These are phyloP conservation scores for Chelonus formosanus DNA, from an alignment of 2,888 invertebrate genomes.

Conservation along the genomic window DNA sequence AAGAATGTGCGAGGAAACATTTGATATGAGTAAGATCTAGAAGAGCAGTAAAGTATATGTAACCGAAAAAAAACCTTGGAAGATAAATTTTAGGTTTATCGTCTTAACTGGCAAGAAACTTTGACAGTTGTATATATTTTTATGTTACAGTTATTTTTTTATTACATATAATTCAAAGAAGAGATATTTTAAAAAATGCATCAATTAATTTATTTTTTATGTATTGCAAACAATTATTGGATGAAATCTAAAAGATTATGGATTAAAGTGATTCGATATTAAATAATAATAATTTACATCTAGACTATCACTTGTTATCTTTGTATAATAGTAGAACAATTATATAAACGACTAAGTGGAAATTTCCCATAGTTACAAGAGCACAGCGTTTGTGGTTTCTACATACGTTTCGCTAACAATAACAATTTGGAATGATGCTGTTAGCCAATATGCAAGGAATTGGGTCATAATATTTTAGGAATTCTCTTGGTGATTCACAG, in stretches of 20 bases:
- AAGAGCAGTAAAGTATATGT: too few species aligned
- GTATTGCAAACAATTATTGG: too few species aligned
- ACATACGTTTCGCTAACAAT: conserved; percentile 30
- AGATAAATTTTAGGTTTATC: too few species aligned
- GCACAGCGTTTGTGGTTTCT: conserved; percentile 29
- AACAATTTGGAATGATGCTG: conserved; percentile 31
- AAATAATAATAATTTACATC: not conserved
- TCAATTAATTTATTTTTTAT: too few species aligned
- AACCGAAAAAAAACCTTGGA: too few species aligned
- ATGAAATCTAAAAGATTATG: too few species aligned
- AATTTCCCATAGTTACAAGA: conserved; percentile 18
- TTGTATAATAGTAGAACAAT: conserved; percentile 2
- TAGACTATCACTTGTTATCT: not conserved
- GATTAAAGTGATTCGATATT: not conserved
- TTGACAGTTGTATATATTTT: not conserved
- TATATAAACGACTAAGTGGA: conserved; percentile 29
- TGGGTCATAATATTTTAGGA: not conserved
- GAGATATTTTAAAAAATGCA: too few species aligned
- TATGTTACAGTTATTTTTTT: too few species aligned
- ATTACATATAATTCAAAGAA: too few species aligned
- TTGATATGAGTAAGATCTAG: too few species aligned
- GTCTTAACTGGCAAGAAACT: too few species aligned
- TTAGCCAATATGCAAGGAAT: conserved; percentile 24
- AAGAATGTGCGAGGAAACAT: not conserved
- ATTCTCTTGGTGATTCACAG: too few species aligned